These are phyloP conservation scores for Ascidia mentula DNA, from an alignment of 23 tunicate species.

Conservation along the genomic window DNA sequence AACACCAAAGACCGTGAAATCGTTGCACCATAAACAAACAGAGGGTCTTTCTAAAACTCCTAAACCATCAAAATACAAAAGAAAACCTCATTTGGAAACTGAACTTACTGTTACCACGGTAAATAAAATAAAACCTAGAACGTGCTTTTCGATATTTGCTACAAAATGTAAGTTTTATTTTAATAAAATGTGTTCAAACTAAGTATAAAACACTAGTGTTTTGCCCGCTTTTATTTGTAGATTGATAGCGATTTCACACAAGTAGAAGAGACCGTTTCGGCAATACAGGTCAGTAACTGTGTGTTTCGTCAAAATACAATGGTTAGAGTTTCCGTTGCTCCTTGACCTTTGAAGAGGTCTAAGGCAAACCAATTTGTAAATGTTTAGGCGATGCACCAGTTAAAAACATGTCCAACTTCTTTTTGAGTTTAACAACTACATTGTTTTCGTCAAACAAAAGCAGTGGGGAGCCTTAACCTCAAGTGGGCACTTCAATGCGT, in stretches of 20 bases:
- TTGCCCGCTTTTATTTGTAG: slow-evolving; percentile 24
- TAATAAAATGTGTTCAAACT: background rate
- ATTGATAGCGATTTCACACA: slow-evolving; percentile 60
- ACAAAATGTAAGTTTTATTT: background rate
- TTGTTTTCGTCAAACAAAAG: background rate
- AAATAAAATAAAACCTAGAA: too few relatives aligned
- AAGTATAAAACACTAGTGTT: too few relatives aligned
- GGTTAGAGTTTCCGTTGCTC: background rate
- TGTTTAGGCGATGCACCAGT: background rate
- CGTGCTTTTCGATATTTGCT: too few relatives aligned
- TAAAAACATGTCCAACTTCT: background rate
- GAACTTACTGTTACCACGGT: background rate
- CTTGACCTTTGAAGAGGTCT: background rate
- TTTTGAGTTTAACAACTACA: background rate
- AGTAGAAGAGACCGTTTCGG: slow-evolving; percentile 20
- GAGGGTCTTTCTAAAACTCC: background rate
- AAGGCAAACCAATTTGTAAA: background rate
- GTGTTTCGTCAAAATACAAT: background rate
- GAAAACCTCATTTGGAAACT: background rate
- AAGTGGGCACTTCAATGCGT: background rate
- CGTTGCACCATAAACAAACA: background rate
- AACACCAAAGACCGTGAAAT: too few relatives aligned
- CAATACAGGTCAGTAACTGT: slow-evolving; percentile 22
- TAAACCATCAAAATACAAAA: background rate
- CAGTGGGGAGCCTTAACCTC: background rate